phyloP scores from a whole-genome alignment of 2,888 invertebrate genomes.

The Dermolepida albohirtum region DNA sequence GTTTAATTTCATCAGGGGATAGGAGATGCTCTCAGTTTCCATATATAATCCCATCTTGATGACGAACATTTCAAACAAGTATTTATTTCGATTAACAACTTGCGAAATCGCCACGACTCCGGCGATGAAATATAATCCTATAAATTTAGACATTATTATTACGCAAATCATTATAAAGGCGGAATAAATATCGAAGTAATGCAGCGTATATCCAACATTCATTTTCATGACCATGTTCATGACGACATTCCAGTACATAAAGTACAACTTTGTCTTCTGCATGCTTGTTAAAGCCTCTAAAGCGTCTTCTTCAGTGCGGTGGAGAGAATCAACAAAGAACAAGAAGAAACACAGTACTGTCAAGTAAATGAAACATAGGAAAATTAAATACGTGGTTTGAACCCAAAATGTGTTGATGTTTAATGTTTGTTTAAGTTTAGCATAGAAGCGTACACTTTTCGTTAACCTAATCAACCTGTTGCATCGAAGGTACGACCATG shows the following conservation, averaged over 20 bases:
- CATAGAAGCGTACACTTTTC: constrained; percentile 14
- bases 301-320: background rate
- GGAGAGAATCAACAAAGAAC: constrained; percentile 29
- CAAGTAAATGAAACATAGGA: constrained; percentile 15
- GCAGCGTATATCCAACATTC: constrained; percentile 20
- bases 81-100: constrained; percentile 25
- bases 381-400: constrained; percentile 20
- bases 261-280: constrained; percentile 9
- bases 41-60: constrained; percentile 30
- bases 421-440: constrained; percentile 15
- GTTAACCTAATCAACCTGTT: constrained; percentile 32
- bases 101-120: constrained; percentile 28
- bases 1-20: constrained; percentile 27
- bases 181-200: constrained; percentile 3
- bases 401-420: constrained; percentile 39
- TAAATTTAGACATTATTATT: constrained; percentile 34
- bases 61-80: constrained; percentile 30
- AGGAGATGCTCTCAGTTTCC: constrained; percentile 17
- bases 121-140: constrained; percentile 27
- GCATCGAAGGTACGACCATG: constrained; percentile 33
- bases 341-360: constrained; percentile 17
- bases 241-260: constrained; percentile 26
- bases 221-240: constrained; percentile 40
- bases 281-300: background rate
- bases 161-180: constrained; percentile 14